Evolutionary conservation across 2,113 vertebrate genomes (phyloP), one percentile per base, ranked within the genome.

Genomic region (Natator depressus): DNA sequence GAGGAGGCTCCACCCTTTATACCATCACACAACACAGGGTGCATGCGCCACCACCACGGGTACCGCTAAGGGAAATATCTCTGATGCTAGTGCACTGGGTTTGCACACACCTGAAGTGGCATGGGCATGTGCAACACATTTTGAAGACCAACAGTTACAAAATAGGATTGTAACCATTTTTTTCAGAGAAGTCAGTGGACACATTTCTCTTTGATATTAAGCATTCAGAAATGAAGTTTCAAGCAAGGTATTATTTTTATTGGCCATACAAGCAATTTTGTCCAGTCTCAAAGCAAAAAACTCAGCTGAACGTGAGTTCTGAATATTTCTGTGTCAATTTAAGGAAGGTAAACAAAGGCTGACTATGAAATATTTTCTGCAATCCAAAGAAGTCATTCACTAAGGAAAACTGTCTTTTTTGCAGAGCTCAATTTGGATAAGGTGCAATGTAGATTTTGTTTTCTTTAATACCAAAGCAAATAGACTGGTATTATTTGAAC

Each of bases 241-340:
- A 88, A 2, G 20, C 76, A 27, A 83, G 51, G 27, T 91, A 46
- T 54, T 89, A 96, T 95, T 95, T 89, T 91, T 94, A 84, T 91
- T 95, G 22, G 90, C 85, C 94, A 82, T 50, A 75, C 94, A 89
- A 89, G 78, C 49, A 75, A 38, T 75, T 84, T 90, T 80, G 19
- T 53, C 35, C 84, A 25, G 72, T 87, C 85, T 95, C 80, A 93
- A 96, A 91, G 91, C 90, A 96, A 97, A 94, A 94, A 89, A 95
- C 95, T 93, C 88, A 92, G 53, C 65, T 94, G 82, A 82, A 57
- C 82, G 91, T 78, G 47, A 85, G 13, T 57, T 91, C 57, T 94
- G 85, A 87, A 42, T 87, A 59, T 92, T 91, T 88, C 62, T 49
- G 16, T 93, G 81, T 50, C 81, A 29, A 11, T 91, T 86, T 94